Percentiles rank a stretch among this genome's conserved stretches.
phyloP scores from a whole-genome alignment of 2,113 vertebrate species.

The Lagopus leucura region DNA sequence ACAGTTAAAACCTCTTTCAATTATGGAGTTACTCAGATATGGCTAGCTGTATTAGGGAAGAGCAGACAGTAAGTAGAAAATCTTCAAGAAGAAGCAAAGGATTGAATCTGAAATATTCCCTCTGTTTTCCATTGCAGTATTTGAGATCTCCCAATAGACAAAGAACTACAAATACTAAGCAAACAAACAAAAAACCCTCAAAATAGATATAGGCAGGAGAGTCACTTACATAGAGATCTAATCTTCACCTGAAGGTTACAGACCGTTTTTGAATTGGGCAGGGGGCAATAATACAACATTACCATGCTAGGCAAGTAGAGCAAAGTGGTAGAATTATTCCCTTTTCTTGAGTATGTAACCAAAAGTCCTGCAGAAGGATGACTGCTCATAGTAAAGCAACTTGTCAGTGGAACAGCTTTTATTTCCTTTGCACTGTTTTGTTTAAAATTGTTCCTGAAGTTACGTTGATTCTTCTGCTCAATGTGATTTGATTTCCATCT shows the following conservation, averaged over 20 bases:
- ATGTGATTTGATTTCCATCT: neutral
- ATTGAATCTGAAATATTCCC: neutral
- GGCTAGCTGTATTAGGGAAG: neutral
- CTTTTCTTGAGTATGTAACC: neutral
- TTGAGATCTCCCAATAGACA: neutral
- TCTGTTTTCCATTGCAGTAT: neutral
- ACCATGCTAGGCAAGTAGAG: neutral
- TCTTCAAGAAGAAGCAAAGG: neutral
- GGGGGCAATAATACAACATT: neutral
- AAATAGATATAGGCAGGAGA: neutral
- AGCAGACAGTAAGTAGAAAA: neutral
- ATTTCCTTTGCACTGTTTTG: neutral
- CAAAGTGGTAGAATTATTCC: neutral
- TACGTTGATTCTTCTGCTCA: neutral
- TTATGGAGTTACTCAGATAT: neutral
- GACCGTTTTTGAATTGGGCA: neutral
- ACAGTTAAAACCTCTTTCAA: neutral
- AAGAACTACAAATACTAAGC: neutral
- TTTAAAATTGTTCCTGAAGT: neutral
- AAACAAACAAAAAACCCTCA: neutral
- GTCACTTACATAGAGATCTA: neutral
- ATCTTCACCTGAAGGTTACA: neutral
- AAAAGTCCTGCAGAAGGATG: neutral
- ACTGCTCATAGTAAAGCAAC: neutral
- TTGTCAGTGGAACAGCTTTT: neutral